phyloP scores from a whole-genome alignment of 2,888 invertebrate genomes.

The Dendrolimus houi region DNA sequence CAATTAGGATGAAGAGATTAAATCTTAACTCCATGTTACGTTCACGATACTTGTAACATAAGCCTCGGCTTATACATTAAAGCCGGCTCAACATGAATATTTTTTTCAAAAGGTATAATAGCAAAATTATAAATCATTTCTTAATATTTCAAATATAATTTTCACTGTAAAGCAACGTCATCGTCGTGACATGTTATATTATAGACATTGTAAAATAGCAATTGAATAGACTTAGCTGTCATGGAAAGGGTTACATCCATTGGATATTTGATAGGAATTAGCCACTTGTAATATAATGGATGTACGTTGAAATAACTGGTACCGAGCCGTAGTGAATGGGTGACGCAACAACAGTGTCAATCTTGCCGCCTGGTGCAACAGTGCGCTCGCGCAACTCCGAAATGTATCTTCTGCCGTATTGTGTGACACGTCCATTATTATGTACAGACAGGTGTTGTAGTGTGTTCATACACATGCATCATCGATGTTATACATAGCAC shows the following conservation, averaged over 20 bases:
- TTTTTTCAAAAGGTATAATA: neutral
- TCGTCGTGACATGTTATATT: neutral
- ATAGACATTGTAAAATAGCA: neutral
- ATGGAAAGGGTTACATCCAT: neutral
- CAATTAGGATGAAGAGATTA: conserved; percentile 7
- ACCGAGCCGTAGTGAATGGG: neutral
- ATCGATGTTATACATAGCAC: neutral
- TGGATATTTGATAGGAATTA: neutral
- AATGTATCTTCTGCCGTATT: neutral
- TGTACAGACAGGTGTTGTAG: neutral
- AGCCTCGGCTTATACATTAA: conserved; percentile 1
- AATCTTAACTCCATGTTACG: conserved; percentile 1
- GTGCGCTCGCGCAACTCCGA: neutral
- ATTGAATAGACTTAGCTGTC: neutral
- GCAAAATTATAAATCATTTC: neutral
- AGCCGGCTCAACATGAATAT: conserved; percentile 1
- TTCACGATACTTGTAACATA: conserved; percentile 1
- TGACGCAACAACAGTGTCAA: neutral
- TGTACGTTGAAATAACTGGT: neutral
- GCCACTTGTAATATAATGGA: neutral
- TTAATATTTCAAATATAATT: neutral
- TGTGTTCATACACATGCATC: neutral
- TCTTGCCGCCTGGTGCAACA: neutral
- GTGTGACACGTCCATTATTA: neutral
- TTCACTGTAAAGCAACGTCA: neutral